Evolutionary conservation across 2,113 vertebrate species (phyloP).

Genomic region (Nibea coibor): DNA sequence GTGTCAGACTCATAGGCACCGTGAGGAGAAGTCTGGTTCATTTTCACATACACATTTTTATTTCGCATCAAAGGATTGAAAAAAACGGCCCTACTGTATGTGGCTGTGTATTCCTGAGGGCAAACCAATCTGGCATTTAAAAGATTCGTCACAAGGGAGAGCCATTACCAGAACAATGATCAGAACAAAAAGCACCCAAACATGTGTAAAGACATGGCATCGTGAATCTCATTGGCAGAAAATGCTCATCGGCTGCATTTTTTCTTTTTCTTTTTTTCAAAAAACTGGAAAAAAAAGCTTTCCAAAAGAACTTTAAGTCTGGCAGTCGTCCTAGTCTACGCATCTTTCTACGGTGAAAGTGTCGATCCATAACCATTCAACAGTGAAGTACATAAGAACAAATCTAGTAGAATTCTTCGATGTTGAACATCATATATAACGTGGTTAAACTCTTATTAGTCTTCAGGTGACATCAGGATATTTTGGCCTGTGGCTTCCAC

Average conservation of each 20-base stretch:
- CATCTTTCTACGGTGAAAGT: slow-evolving; percentile 43
- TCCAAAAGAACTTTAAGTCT: slow-evolving; percentile 46
- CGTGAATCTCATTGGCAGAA: slow-evolving; percentile 67
- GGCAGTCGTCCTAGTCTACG: slow-evolving; percentile 45
- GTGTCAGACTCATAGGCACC: slow-evolving; percentile 34
- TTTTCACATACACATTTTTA: slow-evolving; percentile 86
- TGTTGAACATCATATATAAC: slow-evolving; percentile 48
- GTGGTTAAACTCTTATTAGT: slow-evolving; percentile 24
- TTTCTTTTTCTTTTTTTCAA: neutral
- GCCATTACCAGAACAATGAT: slow-evolving; percentile 66
- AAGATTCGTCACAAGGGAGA: slow-evolving; percentile 73
- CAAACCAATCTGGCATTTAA: slow-evolving; percentile 81
- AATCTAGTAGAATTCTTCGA: slow-evolving; percentile 33
- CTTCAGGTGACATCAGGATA: slow-evolving; percentile 33
- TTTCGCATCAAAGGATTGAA: slow-evolving; percentile 83
- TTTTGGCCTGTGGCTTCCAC: slow-evolving; percentile 28
- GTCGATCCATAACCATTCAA: slow-evolving; percentile 42
- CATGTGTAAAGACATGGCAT: slow-evolving; percentile 56
- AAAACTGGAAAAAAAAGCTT: slow-evolving; percentile 35
- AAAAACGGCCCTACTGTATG: slow-evolving; percentile 80
- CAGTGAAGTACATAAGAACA: slow-evolving; percentile 35
- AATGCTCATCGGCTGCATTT: slow-evolving; percentile 52
- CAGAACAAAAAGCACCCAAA: slow-evolving; percentile 59
- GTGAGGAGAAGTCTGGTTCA: slow-evolving; percentile 28
- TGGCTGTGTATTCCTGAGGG: slow-evolving; percentile 84